A percentile compares a stretch with the other conserved stretches of the same genome.
Conservation (phyloP, 23 tunicate species). For the Ciona savignyi region DNA sequence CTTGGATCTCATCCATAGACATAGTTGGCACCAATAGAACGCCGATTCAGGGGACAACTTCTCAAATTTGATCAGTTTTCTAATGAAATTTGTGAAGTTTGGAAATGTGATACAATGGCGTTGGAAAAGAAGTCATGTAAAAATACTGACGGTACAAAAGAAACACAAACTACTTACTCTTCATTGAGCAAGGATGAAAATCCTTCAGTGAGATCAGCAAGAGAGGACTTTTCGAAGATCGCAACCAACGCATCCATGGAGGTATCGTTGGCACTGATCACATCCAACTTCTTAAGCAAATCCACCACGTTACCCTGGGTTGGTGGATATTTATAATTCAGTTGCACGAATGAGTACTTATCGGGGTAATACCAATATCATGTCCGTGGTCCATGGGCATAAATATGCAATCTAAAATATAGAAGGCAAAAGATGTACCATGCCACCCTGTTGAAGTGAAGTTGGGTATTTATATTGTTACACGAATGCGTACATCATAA, state of each 20-base stretch:
- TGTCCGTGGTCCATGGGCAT: too few species aligned
- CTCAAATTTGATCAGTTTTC: constrained; percentile 44
- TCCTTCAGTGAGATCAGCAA: constrained; percentile 49
- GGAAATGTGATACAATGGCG: not conserved
- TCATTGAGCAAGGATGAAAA: constrained; percentile 27
- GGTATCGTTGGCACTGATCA: constrained; percentile 64
- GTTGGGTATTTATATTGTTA: too few species aligned
- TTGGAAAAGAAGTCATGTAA: not conserved
- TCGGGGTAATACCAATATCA: too few species aligned
- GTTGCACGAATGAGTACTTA: too few species aligned
- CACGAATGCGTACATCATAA: too few species aligned
- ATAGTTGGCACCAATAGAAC: constrained; percentile 71
- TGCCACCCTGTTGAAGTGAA: too few species aligned
- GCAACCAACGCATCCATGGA: constrained; percentile 48
- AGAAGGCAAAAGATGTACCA: too few species aligned
- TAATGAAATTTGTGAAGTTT: not conserved
- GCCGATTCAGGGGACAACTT: constrained; percentile 67
- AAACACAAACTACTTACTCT: not conserved
- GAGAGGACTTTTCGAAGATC: constrained; percentile 43
- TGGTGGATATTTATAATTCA: too few species aligned
- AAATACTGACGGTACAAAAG: not conserved
- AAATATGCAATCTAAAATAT: too few species aligned
- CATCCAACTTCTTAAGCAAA: constrained; percentile 68
- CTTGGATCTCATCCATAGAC: constrained; percentile 37
- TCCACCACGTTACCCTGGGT: constrained; percentile 56